Percentiles rank a stretch among this genome's conserved stretches.
These are phyloP conservation scores for Gulo gulo DNA, from an alignment of 2,113 vertebrate species.

Conservation along the genomic window DNA sequence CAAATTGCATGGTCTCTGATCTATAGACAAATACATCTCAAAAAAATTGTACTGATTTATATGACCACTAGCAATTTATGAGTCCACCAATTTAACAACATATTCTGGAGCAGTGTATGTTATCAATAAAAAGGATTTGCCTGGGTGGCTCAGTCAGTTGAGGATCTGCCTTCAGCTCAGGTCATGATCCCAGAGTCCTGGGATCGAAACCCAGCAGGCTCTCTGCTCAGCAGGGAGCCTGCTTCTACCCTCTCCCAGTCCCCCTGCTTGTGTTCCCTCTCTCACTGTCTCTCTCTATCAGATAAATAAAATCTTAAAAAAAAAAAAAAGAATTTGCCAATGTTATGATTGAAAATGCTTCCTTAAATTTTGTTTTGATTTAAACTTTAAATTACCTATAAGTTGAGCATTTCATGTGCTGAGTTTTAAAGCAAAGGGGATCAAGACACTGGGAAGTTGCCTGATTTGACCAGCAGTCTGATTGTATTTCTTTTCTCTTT, in stretches of 20 bases:
- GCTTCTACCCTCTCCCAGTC: too few relatives aligned
- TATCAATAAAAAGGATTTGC: conserved; percentile 6
- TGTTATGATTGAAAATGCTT: background rate
- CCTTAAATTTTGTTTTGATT: background rate
- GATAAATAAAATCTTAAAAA: too few relatives aligned
- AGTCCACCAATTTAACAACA: background rate
- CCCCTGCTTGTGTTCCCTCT: too few relatives aligned
- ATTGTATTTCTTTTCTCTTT: too few relatives aligned
- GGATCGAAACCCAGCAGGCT: too few relatives aligned
- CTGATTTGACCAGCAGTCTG: background rate
- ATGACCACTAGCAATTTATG: background rate
- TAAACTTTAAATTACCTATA: background rate
- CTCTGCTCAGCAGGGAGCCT: too few relatives aligned
- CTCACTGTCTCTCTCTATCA: too few relatives aligned
- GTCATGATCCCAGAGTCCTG: too few relatives aligned
- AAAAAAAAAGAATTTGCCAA: background rate
- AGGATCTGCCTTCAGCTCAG: too few relatives aligned
- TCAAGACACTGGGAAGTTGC: background rate
- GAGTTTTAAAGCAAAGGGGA: background rate
- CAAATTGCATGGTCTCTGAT: background rate
- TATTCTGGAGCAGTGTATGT: background rate
- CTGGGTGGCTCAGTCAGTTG: too few relatives aligned
- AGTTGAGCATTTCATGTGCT: background rate
- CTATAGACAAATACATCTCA: background rate
- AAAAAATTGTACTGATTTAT: background rate